A percentile compares a stretch with the other conserved stretches of the same genome.
phyloP scores from a whole-genome alignment of 2,113 vertebrate species.

The Poecile atricapillus region DNA sequence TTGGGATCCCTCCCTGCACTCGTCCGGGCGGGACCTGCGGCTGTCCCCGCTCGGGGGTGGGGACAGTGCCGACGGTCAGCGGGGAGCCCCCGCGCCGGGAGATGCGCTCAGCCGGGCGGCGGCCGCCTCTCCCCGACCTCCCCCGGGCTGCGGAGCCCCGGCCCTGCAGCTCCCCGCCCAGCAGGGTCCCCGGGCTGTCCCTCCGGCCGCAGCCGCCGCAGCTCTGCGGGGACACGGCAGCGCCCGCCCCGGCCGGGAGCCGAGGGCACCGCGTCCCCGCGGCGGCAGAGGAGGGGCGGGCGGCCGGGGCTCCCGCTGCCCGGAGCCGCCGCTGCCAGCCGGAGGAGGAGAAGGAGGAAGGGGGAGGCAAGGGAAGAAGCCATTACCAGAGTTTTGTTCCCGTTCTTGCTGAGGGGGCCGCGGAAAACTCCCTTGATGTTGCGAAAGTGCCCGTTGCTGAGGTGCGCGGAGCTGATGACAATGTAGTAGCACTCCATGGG shows the following conservation, averaged over 20 bases:
- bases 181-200: not conserved
- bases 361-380: not conserved
- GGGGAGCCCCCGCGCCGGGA: not conserved
- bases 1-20: not conserved
- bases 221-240: not conserved
- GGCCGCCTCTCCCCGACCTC: not conserved
- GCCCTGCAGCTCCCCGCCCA: not conserved
- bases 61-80: not conserved
- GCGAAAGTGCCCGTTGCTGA: conserved; percentile 95
- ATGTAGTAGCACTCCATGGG: conserved; percentile 99
- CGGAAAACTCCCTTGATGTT: conserved; percentile 99
- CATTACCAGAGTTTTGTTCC: conserved; percentile 87
- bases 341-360: not conserved
- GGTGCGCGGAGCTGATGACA: conserved; percentile 96
- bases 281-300: not conserved
- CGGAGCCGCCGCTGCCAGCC: not conserved
- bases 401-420: conserved; percentile 88
- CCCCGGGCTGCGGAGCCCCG: not conserved
- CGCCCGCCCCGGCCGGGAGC: not conserved
- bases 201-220: not conserved
- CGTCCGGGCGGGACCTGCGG: not conserved
- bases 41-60: not conserved
- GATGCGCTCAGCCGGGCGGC: not conserved
- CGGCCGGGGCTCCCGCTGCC: not conserved
- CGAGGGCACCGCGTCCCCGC: not conserved